These are phyloP conservation scores for Caenorhabditis becei DNA, from an alignment of 2,888 invertebrate species.

Conservation along the genomic window DNA sequence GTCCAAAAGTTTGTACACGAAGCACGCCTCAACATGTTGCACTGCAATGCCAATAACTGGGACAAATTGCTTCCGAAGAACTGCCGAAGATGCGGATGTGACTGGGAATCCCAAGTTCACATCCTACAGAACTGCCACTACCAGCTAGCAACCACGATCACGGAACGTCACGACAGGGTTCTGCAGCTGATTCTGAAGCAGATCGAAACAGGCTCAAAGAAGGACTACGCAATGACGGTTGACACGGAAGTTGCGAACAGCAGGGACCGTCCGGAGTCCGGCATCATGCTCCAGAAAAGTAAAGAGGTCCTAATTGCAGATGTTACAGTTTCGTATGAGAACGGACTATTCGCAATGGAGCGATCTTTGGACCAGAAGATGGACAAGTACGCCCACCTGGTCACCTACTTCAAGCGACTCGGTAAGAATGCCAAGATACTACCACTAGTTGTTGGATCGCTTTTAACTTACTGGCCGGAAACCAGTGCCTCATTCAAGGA, in stretches of 20 bases:
- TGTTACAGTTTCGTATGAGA: conserved; percentile 22
- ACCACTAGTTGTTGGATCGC: conserved; percentile 3
- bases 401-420: conserved; percentile 4
- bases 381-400: conserved; percentile 24
- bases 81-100: conserved; percentile 6
- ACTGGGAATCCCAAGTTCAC: conserved; percentile 10
- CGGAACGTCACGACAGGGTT: conserved; percentile 9
- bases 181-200: neutral
- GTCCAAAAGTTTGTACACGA: conserved; percentile 19
- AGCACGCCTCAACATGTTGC: conserved; percentile 13
- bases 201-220: neutral
- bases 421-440: conserved; percentile 4
- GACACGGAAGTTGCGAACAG: conserved; percentile 5
- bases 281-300: neutral
- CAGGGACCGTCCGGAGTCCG: conserved; percentile 3
- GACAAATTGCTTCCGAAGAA: neutral
- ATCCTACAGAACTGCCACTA: conserved; percentile 17
- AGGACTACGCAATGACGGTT: neutral
- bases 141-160: neutral
- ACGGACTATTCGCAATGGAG: conserved; percentile 3
- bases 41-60: conserved; percentile 8
- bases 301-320: conserved; percentile 7
- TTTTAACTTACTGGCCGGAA: conserved; percentile 16
- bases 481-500: neutral
- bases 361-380: neutral